Base-by-base conservation (phyloP, 1,140 invertebrate species). In the Atta cephalotes region DNA sequence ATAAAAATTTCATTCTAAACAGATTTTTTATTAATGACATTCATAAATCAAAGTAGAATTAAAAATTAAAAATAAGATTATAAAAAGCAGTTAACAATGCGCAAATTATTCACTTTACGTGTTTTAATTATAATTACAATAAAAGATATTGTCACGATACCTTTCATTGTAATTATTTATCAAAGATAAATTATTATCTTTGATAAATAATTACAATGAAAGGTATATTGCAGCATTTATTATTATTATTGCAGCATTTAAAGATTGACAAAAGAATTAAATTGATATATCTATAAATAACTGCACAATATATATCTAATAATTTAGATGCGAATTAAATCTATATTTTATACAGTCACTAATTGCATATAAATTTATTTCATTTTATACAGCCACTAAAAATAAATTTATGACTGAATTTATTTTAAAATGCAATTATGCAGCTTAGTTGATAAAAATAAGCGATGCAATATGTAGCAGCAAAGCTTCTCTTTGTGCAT, bases 391-490 rank as follows among this genome's bases (percentile, higher is more conserved):
- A 10, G 1, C 39, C 16, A 21, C 7, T 62, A 66, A 79, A 51
- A 25, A 31, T 70, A 25, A 70, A 81, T 81, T 68, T 68, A 80
- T 51, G 12, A 53, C 12, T 45, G 7, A 14, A 53, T 70, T 16
- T 71, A 39, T 51, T 28, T 79, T 25, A 31, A 28, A 65, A 0
- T 58, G 5, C n/a, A 81, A 81, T 56, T 58, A 68, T 53, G 49
- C 12, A 14, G 21, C 66, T 81, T 10, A 16, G 14, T 35, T 12
- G 9, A 81, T 81, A 71, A 71, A 81, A 81, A 81, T 21, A 81
- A 56, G 7, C 5, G 16, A 14, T 68, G 63, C n/a, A 71, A 70
- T 70, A 21, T 7, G 10, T 21, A 14, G 63, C 16, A 39, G 31
- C 9, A 16, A n/a, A 56, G 9, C 4, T 58, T 58, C 77, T 6